A percentile compares a stretch with the other conserved stretches of the same genome.
phyloP scores from a whole-genome alignment of 2,888 invertebrate genomes.

The Prosapia bicincta region DNA sequence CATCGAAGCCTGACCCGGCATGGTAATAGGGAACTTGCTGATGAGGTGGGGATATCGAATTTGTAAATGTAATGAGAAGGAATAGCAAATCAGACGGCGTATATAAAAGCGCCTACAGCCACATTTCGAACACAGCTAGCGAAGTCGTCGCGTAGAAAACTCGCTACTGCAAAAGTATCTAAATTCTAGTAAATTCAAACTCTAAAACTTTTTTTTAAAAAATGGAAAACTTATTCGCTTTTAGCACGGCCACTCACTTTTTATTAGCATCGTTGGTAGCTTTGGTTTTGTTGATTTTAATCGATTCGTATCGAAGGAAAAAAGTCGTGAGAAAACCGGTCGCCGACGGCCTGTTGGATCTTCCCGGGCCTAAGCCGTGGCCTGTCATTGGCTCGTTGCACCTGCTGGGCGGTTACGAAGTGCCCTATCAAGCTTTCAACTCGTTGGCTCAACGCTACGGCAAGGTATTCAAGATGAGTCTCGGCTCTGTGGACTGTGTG shows the following conservation, averaged over 20 bases:
- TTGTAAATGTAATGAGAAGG: neutral
- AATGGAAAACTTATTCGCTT: constrained; percentile 14
- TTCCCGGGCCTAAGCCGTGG: constrained; percentile 52
- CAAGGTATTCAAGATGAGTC: constrained; percentile 52
- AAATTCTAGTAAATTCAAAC: neutral
- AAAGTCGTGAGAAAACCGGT: neutral
- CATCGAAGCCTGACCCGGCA: too few relatives aligned
- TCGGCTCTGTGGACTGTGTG: constrained; percentile 55
- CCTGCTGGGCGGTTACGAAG: constrained; percentile 54
- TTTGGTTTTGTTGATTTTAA: neutral
- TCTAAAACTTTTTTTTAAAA: neutral
- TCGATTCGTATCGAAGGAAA: constrained; percentile 5
- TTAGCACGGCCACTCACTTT: constrained; percentile 16
- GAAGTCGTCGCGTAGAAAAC: neutral
- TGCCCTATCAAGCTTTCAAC: constrained; percentile 58
- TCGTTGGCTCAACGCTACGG: constrained; percentile 53
- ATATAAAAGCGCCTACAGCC: neutral
- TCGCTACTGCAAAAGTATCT: neutral
- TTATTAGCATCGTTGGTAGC: neutral
- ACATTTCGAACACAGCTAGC: neutral
- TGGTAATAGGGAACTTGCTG: neutral
- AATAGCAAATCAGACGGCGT: neutral
- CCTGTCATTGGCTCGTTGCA: constrained; percentile 58
- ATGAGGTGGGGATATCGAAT: neutral
- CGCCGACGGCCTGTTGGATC: constrained; percentile 6